phyloP scores from a whole-genome alignment of 2,888 invertebrate genomes.

The Smittia sp. region DNA sequence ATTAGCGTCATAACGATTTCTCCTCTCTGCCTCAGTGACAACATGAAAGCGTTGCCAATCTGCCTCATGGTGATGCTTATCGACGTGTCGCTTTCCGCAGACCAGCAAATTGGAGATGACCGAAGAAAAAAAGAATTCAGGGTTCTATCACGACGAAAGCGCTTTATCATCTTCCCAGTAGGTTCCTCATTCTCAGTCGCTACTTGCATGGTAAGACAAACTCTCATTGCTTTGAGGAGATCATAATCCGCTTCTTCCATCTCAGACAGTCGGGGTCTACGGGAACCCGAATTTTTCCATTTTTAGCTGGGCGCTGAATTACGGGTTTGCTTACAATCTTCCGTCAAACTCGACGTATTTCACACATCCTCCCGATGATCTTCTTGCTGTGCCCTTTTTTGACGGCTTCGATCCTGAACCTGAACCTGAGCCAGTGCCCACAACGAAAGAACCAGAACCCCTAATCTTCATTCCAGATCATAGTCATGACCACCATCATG shows the following conservation, averaged over 20 bases:
- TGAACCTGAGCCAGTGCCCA: background rate
- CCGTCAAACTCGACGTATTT: constrained; percentile 47
- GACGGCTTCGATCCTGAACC: background rate
- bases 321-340: constrained; percentile 67
- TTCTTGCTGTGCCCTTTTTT: constrained; percentile 1
- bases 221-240: no score
- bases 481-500: constrained; percentile 50
- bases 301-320: constrained; percentile 63
- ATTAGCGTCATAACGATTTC: background rate
- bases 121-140: background rate
- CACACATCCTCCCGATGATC: constrained; percentile 47
- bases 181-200: constrained; percentile 53
- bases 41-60: background rate
- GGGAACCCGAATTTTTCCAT: constrained; percentile 55
- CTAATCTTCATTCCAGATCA: constrained; percentile 48
- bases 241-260: no score
- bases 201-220: constrained; percentile 54
- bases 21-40: background rate
- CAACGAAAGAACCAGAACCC: constrained; percentile 48
- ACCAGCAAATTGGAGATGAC: background rate
- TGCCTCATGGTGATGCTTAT: background rate
- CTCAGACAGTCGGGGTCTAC: constrained; percentile 27
- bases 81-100: background rate
- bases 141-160: constrained; percentile 29
- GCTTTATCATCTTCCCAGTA: constrained; percentile 43